Evolutionary conservation across 2,113 vertebrate genomes (phyloP), one percentile per base, ranked within the genome.

Genomic region (Saimiri boliviensis): DNA sequence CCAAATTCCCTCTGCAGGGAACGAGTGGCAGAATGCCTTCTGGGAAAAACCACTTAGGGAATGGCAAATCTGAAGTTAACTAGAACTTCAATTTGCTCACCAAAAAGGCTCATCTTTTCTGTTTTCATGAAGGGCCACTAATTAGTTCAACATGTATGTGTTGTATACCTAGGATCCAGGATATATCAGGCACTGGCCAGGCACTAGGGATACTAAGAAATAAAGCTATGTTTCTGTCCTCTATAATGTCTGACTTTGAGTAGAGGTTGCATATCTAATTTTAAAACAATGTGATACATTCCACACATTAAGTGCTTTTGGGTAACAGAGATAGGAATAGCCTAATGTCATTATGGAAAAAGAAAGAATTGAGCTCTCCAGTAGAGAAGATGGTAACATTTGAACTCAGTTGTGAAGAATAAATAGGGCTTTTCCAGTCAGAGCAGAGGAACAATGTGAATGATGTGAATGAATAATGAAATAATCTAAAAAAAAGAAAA

Each of bases 1-100:
- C 80, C 82, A 96, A 40, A 96, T 96, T 94, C 95, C 96, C 96
- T 96, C 96, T 17, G 54, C 74, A 84, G 84, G 70, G 47, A 40
- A 77, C 35, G 77, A 92, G 47, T 0, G 2, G 77, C 79, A 95
- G 82, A 52, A 56, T 37, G 85, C 52, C 92, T 97, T 93, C 89
- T 95, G 83, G 85, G 86, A 84, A 94, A 87, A 56, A 30, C 45
- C 54, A 82, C 23, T 74, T 52, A 82, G 47, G 70, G 66, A 91
- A 76, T 56, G 25, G 52, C 71, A 80, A 66, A 95, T 47, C 37
- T 66, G 14, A 47, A 11, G 17, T 47, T 56, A 79, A 77, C 81
- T 54, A 42, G 20, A 80, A 52, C 32, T 89, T 49, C 16, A 52
- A 19, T 45, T 89, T 85, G 21, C 54, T 96, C 35, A 37, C 73